Conservation (phyloP, 2,113 vertebrate species). For the Crocuta crocuta region DNA sequence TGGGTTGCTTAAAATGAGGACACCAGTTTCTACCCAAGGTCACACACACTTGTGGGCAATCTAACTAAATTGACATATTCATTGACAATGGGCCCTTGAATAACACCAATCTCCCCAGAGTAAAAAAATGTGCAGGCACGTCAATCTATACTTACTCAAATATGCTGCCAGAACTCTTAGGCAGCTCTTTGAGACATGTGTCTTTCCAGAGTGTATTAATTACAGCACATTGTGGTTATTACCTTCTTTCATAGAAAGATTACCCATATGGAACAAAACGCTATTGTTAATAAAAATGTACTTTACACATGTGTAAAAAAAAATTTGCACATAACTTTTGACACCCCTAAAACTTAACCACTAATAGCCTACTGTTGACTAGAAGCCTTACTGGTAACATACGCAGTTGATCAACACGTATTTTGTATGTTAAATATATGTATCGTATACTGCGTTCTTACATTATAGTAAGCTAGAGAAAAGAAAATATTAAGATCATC, state of each 20-base stretch:
- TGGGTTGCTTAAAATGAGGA: background rate
- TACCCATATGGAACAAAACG: background rate
- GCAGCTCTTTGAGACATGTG: background rate
- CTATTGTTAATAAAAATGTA: background rate
- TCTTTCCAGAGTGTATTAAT: background rate
- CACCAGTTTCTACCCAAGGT: background rate
- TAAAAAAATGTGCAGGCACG: background rate
- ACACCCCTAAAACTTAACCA: background rate
- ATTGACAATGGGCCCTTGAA: background rate
- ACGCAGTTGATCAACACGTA: background rate
- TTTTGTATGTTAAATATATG: background rate
- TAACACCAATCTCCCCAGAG: background rate
- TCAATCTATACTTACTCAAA: background rate
- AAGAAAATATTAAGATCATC: background rate
- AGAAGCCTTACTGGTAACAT: background rate
- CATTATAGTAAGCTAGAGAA: background rate
- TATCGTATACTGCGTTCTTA: background rate
- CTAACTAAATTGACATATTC: background rate
- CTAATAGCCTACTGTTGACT: background rate
- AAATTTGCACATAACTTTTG: background rate
- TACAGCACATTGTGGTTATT: background rate
- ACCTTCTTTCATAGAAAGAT: background rate
- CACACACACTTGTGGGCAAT: background rate
- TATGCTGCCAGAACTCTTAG: background rate
- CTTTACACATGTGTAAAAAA: background rate